phyloP scores from a whole-genome alignment of 2,888 invertebrate species.

The Ormyrus rosae region DNA sequence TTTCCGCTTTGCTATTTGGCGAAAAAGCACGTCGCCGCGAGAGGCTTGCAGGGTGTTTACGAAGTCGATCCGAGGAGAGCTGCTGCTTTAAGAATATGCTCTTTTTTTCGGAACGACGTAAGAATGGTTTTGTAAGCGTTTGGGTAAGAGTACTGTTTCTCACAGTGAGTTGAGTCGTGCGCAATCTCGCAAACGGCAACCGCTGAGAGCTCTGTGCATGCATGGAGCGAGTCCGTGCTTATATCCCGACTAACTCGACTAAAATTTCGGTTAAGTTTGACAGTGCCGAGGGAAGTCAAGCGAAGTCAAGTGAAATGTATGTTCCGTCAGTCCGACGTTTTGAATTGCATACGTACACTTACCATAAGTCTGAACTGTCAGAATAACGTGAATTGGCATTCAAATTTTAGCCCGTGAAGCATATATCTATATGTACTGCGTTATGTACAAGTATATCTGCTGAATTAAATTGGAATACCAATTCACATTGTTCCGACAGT shows the following conservation, averaged over 20 bases:
- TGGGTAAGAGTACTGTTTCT: not conserved
- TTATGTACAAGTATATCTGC: too few species aligned
- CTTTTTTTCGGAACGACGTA: slow-evolving; percentile 6
- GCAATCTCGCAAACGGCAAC: not conserved
- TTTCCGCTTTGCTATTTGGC: too few species aligned
- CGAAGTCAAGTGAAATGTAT: slow-evolving; percentile 67
- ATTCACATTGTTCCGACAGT: too few species aligned
- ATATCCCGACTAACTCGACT: slow-evolving; percentile 38
- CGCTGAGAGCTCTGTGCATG: not conserved
- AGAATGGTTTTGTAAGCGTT: too few species aligned
- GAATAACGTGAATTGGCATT: too few species aligned
- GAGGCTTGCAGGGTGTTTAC: not conserved
- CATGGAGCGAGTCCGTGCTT: slow-evolving; percentile 14
- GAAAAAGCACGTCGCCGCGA: not conserved
- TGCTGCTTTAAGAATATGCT: slow-evolving; percentile 5
- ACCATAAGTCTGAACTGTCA: too few species aligned
- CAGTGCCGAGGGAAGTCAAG: slow-evolving; percentile 53
- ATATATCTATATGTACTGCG: too few species aligned
- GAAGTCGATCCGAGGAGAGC: not conserved
- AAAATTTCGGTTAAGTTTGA: slow-evolving; percentile 30
- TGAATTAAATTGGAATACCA: too few species aligned
- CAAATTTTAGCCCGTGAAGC: too few species aligned
- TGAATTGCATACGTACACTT: slow-evolving; percentile 64
- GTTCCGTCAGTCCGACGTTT: slow-evolving; percentile 68
- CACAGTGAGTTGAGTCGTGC: not conserved